Conservation (phyloP, 2,797 vertebrate genomes). For the Myotis vivesi region DNA sequence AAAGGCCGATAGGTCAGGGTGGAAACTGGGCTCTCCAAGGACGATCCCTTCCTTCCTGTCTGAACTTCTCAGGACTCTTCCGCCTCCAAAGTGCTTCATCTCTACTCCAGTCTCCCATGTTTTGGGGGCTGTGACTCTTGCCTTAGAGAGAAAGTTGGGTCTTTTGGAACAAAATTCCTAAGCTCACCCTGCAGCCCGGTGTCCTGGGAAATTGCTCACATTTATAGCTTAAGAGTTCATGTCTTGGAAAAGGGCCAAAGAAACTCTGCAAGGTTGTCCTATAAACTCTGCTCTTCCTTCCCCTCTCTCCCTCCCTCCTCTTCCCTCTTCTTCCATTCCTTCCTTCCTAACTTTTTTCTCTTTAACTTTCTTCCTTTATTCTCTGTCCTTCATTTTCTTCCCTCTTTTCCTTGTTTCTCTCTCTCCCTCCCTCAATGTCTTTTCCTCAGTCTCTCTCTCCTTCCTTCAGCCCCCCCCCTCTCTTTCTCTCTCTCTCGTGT, state of each 20-base stretch:
- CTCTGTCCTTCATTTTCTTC: not conserved
- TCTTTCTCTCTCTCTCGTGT: not conserved
- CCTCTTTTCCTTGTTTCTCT: not conserved
- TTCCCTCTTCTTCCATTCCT: not conserved
- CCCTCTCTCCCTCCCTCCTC: not conserved
- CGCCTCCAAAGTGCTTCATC: not conserved
- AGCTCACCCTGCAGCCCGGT: not conserved
- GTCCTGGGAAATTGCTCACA: not conserved
- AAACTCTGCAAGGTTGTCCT: not conserved
- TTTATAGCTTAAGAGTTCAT: not conserved
- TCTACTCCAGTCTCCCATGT: not conserved
- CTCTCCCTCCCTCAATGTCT: too few relatives aligned
- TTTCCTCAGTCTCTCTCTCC: too few relatives aligned
- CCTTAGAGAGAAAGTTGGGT: not conserved
- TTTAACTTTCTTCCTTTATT: not conserved
- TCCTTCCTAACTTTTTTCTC: not conserved
- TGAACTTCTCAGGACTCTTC: not conserved
- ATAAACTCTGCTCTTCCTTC: not conserved
- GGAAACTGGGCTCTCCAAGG: slow-evolving; percentile 48
- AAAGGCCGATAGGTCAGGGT: slow-evolving; percentile 65
- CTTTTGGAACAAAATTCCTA: not conserved
- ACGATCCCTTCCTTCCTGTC: slow-evolving; percentile 7
- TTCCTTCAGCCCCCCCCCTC: not conserved
- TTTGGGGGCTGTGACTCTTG: not conserved
- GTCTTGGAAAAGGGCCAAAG: not conserved